Percentiles rank a stretch among this genome's conserved stretches.
Conservation (phyloP, 92 coral and sea anemone genomes). For the Phenganax stokvisi region DNA sequence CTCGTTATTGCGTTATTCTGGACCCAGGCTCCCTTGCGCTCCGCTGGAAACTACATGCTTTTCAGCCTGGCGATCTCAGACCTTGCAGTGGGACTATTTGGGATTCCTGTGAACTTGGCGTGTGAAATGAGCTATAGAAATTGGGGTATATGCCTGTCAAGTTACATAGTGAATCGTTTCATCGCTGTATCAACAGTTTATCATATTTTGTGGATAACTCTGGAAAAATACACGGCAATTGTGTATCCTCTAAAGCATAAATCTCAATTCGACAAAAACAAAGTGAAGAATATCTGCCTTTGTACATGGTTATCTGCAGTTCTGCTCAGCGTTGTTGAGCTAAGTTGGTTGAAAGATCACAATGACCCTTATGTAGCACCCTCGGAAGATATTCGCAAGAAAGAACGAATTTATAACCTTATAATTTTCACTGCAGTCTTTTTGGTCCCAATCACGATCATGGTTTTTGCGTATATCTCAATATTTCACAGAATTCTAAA, state of each 20-base stretch:
- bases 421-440: constrained; percentile 7
- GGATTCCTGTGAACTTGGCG: constrained; percentile 8
- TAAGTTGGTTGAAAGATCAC: neutral
- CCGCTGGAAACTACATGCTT: constrained; percentile 24
- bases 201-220: constrained; percentile 24
- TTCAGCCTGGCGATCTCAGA: constrained; percentile 29
- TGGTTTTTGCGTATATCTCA: constrained; percentile 21
- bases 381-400: constrained; percentile 9
- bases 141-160: constrained; percentile 10
- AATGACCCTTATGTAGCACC: neutral
- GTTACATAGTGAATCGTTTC: constrained; percentile 11
- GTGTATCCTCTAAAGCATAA: constrained; percentile 8
- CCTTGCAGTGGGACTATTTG: constrained; percentile 16
- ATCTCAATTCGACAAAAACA: constrained; percentile 10
- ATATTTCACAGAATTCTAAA: constrained; percentile 17
- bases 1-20: constrained; percentile 20
- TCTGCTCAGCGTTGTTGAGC: neutral
- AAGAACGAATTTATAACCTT: neutral
- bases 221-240: constrained; percentile 26
- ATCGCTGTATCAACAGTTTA: constrained; percentile 24
- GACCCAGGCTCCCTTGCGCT: constrained; percentile 30
- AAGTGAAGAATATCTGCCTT: neutral
- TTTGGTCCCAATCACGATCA: constrained; percentile 18
- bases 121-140: neutral
- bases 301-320: constrained; percentile 16